Base-by-base conservation (phyloP, 35 echinoderm and acorn worm genomes). In the Patiria miniata region DNA sequence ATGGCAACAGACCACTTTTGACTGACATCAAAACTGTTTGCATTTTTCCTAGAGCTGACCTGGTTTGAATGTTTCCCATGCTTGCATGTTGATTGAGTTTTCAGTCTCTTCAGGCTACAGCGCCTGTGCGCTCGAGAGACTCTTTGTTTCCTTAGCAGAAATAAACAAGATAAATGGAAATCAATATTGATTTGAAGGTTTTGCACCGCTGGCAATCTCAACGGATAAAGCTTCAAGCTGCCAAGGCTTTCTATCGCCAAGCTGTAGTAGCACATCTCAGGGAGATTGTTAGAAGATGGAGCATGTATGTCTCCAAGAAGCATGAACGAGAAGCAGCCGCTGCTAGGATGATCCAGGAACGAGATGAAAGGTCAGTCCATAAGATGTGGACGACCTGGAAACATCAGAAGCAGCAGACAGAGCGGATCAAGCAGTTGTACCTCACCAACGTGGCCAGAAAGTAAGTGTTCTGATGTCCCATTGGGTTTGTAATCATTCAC, bases 191-290 rank as follows among this genome's bases (percentile, higher is more conserved):
- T 73, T 34, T 14, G 34, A 28, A 73, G 65, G 65, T 73, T 10
- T 73, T 73, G 19, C 65, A 73, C 34, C 26, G 34, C 65, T 73
- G 65, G 65, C 65, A 73, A 15, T 73, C 65, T 32, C 65, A 73
- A 14, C 26, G 14, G 26, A 26, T 30, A 9, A 73, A 73, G 29
- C 65, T 73, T 23, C 65, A 73, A 26, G 3, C 65, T 32, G 65
- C 65, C 7, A 22, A 23, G 29, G 65, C 14, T 18, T 73, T 73
- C 65, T 23, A 73, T 9, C 65, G 26, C 9, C 65, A 8, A 23
- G 65, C 65, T 32, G 26, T 30, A 10, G 29, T 23, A 10, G 26
- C 65, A 2, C 65, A 23, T 23, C 65, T 73, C 29, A 26, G 26
- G 26, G 26, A 73, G 2, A 73, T 73, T 34, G 26, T 73, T 10